phyloP scores from a whole-genome alignment of 1,140 invertebrate species.

The Uloborus diversus region DNA sequence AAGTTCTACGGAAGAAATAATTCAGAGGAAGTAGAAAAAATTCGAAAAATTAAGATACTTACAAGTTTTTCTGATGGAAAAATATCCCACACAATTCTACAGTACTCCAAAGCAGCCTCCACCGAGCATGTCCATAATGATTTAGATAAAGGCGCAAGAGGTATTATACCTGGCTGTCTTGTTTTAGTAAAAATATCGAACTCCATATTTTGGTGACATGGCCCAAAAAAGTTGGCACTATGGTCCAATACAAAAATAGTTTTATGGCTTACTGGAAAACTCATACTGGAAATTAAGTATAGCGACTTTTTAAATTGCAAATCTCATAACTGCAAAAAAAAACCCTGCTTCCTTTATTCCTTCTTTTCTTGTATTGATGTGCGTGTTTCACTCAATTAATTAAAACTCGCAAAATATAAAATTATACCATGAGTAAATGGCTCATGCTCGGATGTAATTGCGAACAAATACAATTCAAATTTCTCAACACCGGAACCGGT shows the following conservation, averaged over 20 bases:
- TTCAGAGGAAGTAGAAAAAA: neutral
- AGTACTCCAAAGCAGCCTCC: conserved; percentile 93
- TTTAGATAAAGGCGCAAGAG: conserved; percentile 82
- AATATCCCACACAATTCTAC: conserved; percentile 94
- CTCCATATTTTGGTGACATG: conserved; percentile 85
- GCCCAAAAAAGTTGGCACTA: conserved; percentile 82
- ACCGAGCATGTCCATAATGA: conserved; percentile 94
- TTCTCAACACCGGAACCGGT: too few species aligned
- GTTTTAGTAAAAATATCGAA: conserved; percentile 77
- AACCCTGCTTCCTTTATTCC: too few species aligned
- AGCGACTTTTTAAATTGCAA: too few species aligned
- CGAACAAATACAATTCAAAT: too few species aligned
- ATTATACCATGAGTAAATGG: too few species aligned
- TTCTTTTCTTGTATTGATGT: too few species aligned
- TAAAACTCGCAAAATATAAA: too few species aligned
- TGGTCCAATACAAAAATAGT: conserved; percentile 95
- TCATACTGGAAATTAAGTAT: too few species aligned
- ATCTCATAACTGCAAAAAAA: too few species aligned
- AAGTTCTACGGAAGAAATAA: neutral
- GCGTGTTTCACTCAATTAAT: too few species aligned
- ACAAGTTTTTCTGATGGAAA: conserved; percentile 58
- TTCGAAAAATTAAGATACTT: neutral
- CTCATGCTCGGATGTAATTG: too few species aligned
- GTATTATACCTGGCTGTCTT: conserved; percentile 75
- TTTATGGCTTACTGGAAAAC: conserved; percentile 73